Evolutionary conservation across 2,113 vertebrate genomes (phyloP).

Genomic region (Urocolius indicus): DNA sequence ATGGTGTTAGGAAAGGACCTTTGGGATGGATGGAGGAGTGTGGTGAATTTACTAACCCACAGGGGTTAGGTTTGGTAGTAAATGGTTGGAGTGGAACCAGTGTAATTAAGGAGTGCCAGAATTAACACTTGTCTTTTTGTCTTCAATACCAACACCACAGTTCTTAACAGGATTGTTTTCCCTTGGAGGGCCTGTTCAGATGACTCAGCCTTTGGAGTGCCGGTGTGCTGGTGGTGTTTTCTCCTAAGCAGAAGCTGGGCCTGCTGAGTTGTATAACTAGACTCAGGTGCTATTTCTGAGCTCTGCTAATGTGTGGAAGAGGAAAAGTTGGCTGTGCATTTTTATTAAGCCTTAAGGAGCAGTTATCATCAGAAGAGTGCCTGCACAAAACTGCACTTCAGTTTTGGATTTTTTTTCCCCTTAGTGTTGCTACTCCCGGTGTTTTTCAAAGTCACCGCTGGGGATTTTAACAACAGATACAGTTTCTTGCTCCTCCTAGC

Average conservation of each 20-base stretch:
- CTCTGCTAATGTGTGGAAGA: constrained; percentile 32
- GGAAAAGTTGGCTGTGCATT: constrained; percentile 31
- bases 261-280: constrained; percentile 11
- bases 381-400: not conserved
- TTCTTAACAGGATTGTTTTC: constrained; percentile 16
- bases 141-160: not conserved
- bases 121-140: not conserved
- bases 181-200: not conserved
- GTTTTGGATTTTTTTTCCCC: not conserved
- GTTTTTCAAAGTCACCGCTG: not conserved
- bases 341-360: constrained; percentile 56
- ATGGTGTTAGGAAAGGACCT: not conserved
- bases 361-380: constrained; percentile 18
- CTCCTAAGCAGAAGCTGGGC: not conserved
- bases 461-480: not conserved
- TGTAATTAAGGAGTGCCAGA: constrained; percentile 16
- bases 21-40: not conserved
- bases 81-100: not conserved
- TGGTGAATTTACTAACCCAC: not conserved
- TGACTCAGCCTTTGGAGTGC: constrained; percentile 26
- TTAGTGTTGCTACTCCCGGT: not conserved
- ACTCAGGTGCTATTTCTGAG: constrained; percentile 35
- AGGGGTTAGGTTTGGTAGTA: not conserved
- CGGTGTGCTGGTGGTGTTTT: not conserved
- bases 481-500: not conserved